These are phyloP conservation scores for Pseudopleuronectes americanus DNA, from an alignment of 2,797 vertebrate species.

Conservation along the genomic window DNA sequence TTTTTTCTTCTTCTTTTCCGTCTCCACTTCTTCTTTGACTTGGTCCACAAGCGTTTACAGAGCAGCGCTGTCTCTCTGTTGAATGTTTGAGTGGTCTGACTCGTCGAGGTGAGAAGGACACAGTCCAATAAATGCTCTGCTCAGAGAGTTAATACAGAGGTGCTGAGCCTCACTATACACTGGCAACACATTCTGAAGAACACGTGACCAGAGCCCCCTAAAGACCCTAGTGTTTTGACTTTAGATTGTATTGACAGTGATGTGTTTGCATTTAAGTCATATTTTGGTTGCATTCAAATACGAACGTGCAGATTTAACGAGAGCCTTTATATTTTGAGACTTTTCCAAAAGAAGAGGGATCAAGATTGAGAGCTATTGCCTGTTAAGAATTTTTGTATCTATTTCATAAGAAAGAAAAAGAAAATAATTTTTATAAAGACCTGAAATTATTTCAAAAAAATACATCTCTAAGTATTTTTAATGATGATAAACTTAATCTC, in stretches of 20 bases:
- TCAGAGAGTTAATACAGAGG: constrained; percentile 75
- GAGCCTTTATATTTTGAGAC: too few species aligned
- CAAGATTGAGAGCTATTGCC: neutral
- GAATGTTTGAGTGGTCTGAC: constrained; percentile 27
- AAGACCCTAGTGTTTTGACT: neutral
- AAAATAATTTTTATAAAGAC: neutral
- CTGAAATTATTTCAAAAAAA: neutral
- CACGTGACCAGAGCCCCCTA: constrained; percentile 44
- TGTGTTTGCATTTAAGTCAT: neutral
- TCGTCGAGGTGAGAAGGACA: constrained; percentile 44
- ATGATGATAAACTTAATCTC: too few species aligned
- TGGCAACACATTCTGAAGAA: constrained; percentile 78
- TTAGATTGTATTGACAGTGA: neutral
- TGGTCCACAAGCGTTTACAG: constrained; percentile 14
- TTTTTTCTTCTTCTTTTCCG: constrained; percentile 8
- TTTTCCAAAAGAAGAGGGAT: neutral
- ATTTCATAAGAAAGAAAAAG: neutral
- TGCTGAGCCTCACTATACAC: constrained; percentile 70
- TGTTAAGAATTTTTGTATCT: too few species aligned
- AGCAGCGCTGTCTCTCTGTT: neutral
- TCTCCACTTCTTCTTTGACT: constrained; percentile 10
- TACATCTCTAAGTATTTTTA: neutral
- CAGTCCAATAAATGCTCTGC: constrained; percentile 53
- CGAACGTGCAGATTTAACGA: too few species aligned
- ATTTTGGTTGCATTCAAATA: neutral